Conservation (phyloP, 1,140 invertebrate species). For the Coptotermes formosanus region DNA sequence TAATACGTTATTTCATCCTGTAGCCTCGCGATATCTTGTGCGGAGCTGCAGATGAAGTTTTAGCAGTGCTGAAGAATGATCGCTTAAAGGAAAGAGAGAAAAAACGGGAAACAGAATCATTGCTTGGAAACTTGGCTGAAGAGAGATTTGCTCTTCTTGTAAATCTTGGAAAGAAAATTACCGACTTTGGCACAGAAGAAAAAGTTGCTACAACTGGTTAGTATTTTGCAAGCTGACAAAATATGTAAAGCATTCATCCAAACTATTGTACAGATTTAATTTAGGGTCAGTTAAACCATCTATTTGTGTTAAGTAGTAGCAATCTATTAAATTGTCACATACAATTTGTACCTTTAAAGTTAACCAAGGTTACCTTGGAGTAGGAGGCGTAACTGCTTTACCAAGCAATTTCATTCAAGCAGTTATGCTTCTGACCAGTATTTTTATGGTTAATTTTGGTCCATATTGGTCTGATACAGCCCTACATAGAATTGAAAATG, state of each 20-base stretch:
- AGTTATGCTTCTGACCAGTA: too few species aligned
- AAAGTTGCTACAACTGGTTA: constrained; percentile 59
- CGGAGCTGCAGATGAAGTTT: constrained; percentile 97
- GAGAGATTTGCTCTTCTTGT: constrained; percentile 94
- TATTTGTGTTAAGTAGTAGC: too few species aligned
- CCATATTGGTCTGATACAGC: too few species aligned
- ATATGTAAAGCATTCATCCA: neutral
- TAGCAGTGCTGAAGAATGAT: constrained; percentile 94
- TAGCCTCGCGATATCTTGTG: constrained; percentile 91
- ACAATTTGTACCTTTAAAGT: too few species aligned
- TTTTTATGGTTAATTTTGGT: too few species aligned
- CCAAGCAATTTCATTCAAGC: too few species aligned
- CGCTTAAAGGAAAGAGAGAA: constrained; percentile 90
- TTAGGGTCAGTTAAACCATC: too few species aligned
- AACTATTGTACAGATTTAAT: too few species aligned
- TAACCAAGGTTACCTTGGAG: too few species aligned
- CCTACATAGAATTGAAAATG: too few species aligned
- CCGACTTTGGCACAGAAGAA: constrained; percentile 91
- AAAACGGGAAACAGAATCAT: constrained; percentile 86
- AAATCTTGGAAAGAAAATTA: constrained; percentile 97
- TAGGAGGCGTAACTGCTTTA: too few species aligned
- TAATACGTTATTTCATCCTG: neutral
- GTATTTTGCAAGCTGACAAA: neutral
- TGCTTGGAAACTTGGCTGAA: constrained; percentile 87
- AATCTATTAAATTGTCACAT: too few species aligned